A percentile compares a stretch with the other conserved stretches of the same genome.
Conservation (phyloP, 2,797 vertebrate genomes). For the Iguana delicatissima region DNA sequence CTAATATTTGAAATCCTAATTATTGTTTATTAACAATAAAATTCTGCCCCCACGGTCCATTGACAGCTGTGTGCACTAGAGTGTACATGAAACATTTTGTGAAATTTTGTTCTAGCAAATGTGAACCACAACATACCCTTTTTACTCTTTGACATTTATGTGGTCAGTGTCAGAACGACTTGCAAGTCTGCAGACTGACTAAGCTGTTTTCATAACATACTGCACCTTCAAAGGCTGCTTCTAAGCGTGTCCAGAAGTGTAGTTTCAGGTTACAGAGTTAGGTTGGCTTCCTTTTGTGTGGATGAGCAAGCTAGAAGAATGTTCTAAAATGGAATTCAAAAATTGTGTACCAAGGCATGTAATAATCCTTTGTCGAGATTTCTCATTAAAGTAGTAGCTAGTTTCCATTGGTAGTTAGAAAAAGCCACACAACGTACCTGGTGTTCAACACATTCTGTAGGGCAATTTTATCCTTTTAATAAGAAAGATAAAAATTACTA, state of each 20-base stretch:
- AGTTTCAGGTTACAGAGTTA: background rate
- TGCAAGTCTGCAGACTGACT: background rate
- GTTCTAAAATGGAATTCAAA: background rate
- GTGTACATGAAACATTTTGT: background rate
- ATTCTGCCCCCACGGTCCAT: no score
- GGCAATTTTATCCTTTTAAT: conserved; percentile 4
- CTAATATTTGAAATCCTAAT: no score
- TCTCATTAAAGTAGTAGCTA: background rate
- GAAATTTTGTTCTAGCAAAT: background rate
- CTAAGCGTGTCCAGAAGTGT: background rate
- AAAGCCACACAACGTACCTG: background rate
- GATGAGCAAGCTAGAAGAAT: background rate
- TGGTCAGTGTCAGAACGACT: background rate
- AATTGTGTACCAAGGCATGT: background rate
- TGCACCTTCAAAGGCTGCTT: background rate
- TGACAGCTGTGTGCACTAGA: background rate
- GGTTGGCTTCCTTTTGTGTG: background rate
- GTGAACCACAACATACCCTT: background rate
- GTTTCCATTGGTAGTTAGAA: background rate
- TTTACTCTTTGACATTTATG: background rate
- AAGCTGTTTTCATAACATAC: background rate
- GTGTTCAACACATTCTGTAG: conserved; percentile 10
- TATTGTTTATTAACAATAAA: no score
- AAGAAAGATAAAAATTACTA: conserved; percentile 1
- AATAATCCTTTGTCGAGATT: background rate